Evolutionary conservation across 2,113 vertebrate species (phyloP), one percentile per base, ranked within the genome.

Genomic region (Acanthisitta chloris): DNA sequence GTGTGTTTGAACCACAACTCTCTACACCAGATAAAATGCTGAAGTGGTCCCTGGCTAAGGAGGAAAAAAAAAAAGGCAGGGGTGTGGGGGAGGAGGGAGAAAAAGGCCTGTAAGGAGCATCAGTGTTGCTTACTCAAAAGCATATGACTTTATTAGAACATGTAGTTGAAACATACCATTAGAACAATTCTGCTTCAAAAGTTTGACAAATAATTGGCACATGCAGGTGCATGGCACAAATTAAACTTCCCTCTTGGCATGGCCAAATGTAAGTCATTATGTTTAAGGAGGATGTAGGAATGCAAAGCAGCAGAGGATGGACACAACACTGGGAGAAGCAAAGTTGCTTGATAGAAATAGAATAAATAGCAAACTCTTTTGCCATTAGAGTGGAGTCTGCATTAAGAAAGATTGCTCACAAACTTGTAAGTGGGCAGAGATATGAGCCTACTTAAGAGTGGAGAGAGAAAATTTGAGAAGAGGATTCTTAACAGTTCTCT

Each of bases 91-190:
- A 3, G 11, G 7, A 58, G 43, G 29, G 19, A 12, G 1, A 20
- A 48, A 57, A 54, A 65, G 64, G 3, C 3, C 19, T 46, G 4
- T 51, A 17, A 46, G n/a, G 24, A 72, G 31, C 61, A 10, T 69
- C 52, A 40, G 14, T 36, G 38, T 8, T 65, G 9, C 33, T 94
- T 90, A 46, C 33, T 80, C 46, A 43, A 55, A 19, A 69, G 7
- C 16, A n/a, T 0, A 1, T 14, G 34, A 62, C 45, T 78, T 71
- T 29, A 67, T 67, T 59, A 36, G 36, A 72, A 73, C 3, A 16
- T 0, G 0, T 6, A 66, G 12, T 16, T 34, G 13, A 58, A 91
- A 69, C 1, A 12, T 6, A 34, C 17, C 5, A 59, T 49, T n/a
- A 71, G 28, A 17, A 67, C n/a, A 66, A 74, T 43, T 70, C 64